Percentiles rank a stretch among this genome's conserved stretches.
phyloP scores from a whole-genome alignment of 53 echinoderm and acorn worm genomes.

The Luidia sarsii region DNA sequence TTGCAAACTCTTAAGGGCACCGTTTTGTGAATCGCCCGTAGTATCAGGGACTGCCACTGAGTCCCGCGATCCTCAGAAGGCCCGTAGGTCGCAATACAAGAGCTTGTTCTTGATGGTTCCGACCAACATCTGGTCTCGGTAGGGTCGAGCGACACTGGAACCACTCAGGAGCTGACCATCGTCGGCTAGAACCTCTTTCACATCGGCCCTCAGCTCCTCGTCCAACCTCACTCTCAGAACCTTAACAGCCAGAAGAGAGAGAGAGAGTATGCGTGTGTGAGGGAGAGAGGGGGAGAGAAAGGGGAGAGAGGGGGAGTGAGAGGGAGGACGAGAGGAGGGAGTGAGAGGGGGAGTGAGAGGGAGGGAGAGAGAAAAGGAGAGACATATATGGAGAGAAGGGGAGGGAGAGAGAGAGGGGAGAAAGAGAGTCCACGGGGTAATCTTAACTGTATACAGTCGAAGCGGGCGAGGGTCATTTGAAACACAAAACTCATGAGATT shows the following conservation, averaged over 20 bases:
- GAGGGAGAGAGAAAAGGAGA: too few relatives aligned
- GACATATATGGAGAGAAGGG: background rate
- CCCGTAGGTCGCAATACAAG: conserved; percentile 63
- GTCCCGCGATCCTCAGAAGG: background rate
- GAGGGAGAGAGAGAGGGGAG: too few relatives aligned
- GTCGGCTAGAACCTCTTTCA: conserved; percentile 70
- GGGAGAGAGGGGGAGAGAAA: background rate
- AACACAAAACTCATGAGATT: too few relatives aligned
- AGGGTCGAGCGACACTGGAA: conserved; percentile 66
- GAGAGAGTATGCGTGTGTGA: background rate
- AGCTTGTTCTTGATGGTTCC: conserved; percentile 62
- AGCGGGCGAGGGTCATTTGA: too few relatives aligned
- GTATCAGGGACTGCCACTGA: too few relatives aligned
- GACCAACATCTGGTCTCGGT: conserved; percentile 60
- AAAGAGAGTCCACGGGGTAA: background rate
- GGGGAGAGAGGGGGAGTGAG: background rate
- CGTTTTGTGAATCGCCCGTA: too few relatives aligned
- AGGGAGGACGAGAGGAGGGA: background rate
- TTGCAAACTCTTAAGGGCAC: too few relatives aligned
- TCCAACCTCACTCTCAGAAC: conserved; percentile 54
- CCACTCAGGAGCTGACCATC: conserved; percentile 56
- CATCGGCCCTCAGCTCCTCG: conserved; percentile 44
- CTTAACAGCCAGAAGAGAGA: conserved; percentile 12
- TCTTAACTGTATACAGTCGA: too few relatives aligned
- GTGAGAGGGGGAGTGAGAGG: too few relatives aligned